These are phyloP conservation scores for Varecia variegata DNA, from an alignment of 2,797 vertebrate genomes.

Conservation along the genomic window DNA sequence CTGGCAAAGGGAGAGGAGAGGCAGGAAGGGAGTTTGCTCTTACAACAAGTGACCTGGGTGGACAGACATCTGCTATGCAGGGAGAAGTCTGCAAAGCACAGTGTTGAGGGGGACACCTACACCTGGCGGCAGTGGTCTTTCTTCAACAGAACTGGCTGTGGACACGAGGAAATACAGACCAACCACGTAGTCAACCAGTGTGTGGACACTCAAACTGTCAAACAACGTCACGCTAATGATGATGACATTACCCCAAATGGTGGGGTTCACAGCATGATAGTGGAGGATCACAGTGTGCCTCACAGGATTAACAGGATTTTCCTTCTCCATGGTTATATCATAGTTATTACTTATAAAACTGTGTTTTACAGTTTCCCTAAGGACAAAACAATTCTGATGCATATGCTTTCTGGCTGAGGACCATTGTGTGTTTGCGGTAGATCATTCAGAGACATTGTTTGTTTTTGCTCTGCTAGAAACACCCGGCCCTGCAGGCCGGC, in stretches of 20 bases:
- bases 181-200: not conserved
- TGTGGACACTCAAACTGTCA: not conserved
- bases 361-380: not conserved
- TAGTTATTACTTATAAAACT: not conserved
- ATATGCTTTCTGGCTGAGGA: not conserved
- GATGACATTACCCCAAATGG: not conserved
- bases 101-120: not conserved
- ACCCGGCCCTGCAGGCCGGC: not conserved
- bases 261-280: not conserved
- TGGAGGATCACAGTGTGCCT: not conserved
- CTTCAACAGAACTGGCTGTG: not conserved
- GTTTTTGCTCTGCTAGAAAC: not conserved
- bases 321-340: not conserved
- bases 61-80: not conserved
- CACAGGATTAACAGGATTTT: fast-evolving
- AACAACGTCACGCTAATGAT: not conserved
- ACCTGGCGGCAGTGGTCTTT: not conserved
- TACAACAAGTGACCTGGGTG: not conserved
- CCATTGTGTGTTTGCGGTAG: not conserved
- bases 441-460: not conserved
- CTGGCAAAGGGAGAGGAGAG: not conserved
- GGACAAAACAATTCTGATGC: not conserved
- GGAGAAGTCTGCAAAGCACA: not conserved
- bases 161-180: not conserved
- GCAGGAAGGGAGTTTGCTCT: not conserved